Evolutionary conservation across 2,888 invertebrate species (phyloP), one percentile per base, ranked within the genome.

Genomic region (Diaphora mendica): DNA sequence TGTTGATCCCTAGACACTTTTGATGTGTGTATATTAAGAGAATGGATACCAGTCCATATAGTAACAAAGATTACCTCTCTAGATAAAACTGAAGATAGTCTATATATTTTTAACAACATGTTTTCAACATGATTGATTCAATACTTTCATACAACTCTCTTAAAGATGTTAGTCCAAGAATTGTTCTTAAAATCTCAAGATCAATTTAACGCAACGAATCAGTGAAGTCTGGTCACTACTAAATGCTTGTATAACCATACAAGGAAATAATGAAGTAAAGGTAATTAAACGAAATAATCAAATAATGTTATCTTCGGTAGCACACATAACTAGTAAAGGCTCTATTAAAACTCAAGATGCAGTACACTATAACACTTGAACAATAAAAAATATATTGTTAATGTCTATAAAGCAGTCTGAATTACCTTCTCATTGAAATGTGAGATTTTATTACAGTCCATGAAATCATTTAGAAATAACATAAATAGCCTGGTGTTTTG

Each of bases 371-470:
- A 66, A 44, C 26, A 39, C 35, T 48, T 30, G n/a, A 35, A 15
- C 51, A 67, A 73, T 67, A 70, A 73, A 67, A 2, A 66, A 70
- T 23, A 26, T 66, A 70, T 66, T 62, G 62, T 33, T 59, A 66
- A 39, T 35, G 1, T 68, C 66, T 82, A 77, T 79, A 83, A 76
- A 77, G 76, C 72, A 35, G 74, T 39, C 62, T 72, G 75, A 80
- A 80, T 82, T 72, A 79, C 73, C 59, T 74, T 48, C 73, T 76
- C 81, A 81, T 82, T 83, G 79, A 79, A 81, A 75, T 73, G 77
- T 82, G 79, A 82, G 82, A 79, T 80, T 82, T 82, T 82, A 74
- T 82, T 83, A 82, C 81, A 80, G 79, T 69, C 83, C 82, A 82
- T 82, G 75, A 79, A 77, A 71, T 74, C 75, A 11, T 70, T 79